phyloP scores from a whole-genome alignment of 2,797 vertebrate genomes.

The Manis pentadactyla region DNA sequence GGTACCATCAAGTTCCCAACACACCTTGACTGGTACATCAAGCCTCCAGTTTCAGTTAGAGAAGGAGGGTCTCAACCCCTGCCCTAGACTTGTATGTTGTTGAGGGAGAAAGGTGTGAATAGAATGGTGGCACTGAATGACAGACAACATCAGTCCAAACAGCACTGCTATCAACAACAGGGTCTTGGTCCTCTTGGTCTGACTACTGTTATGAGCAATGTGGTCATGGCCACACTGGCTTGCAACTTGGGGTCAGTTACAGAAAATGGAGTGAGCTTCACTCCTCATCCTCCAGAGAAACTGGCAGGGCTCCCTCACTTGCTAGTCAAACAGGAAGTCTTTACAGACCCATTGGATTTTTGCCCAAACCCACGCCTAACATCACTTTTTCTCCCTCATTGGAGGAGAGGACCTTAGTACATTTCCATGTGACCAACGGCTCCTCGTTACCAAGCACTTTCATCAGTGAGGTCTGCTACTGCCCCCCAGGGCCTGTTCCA shows the following conservation, averaged over 20 bases:
- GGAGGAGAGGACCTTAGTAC: background rate
- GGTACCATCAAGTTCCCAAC: background rate
- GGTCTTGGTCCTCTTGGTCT: background rate
- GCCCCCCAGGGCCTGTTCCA: background rate
- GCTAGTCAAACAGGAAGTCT: background rate
- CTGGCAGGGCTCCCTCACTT: background rate
- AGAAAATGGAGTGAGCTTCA: background rate
- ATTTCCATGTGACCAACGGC: background rate
- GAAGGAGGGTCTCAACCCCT: background rate
- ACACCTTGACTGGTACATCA: background rate
- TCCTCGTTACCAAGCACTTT: background rate
- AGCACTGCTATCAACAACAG: background rate
- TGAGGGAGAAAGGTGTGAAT: background rate
- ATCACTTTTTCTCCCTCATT: background rate
- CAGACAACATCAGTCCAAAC: background rate
- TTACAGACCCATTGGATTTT: background rate
- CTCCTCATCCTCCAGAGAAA: background rate
- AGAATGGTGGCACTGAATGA: background rate
- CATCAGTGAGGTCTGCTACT: background rate
- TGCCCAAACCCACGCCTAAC: background rate
- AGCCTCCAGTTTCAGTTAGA: background rate
- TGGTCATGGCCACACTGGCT: background rate
- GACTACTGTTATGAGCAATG: background rate
- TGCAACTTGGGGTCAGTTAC: background rate
- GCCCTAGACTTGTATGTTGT: background rate